Base-by-base conservation (phyloP, 2,113 vertebrate species). In the Chaetops frenatus region DNA sequence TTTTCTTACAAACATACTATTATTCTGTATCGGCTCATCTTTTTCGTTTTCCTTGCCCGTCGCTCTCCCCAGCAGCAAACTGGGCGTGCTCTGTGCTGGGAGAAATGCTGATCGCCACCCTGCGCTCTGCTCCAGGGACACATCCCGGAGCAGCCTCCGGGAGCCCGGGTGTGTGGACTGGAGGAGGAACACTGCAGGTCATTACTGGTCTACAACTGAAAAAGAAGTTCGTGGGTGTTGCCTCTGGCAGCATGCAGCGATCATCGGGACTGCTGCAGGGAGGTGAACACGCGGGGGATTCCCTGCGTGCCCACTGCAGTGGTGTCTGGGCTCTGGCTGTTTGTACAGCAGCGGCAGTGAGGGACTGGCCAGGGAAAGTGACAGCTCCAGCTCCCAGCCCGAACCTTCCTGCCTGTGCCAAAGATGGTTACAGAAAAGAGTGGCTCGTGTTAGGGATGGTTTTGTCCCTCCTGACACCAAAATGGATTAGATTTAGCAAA, bases 1-100 rank as follows among this genome's bases (percentile, higher is more conserved):
- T 97, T 95, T 71, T 56, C 87, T 89, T 93, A 57, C 90, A 94
- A 86, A 90, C 78, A 72, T 10, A 19, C 87, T 71, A 64, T 69
- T 29, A 70, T 67, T 69, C 70, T 14, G 1, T 58, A 60, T 77
- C 51, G 21, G 33, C 56, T 81, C 74, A 24, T 64, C 88, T 45
- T 42, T 81, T 57, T 35, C 14, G 51, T 80, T 64, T 19, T 23
- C 56, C 50, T 27, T 4, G 28, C 38, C 64, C 23, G 2, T 45
- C 33, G 20, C 87, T 20, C 25, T 50, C 35, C 76, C 66, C 77
- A 6, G 93, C 90, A 66, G 77, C 61, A 2, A 53, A 87, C 92
- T n/a, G 15, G 23, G 70, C 12, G 2, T 15, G 80, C 87, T 19
- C 66, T 4, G 42, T 4, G 29, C 76, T 11, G 48, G 4, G 33